phyloP scores from a whole-genome alignment of 2,888 invertebrate genomes.

The Troides oblongomaculatus region DNA sequence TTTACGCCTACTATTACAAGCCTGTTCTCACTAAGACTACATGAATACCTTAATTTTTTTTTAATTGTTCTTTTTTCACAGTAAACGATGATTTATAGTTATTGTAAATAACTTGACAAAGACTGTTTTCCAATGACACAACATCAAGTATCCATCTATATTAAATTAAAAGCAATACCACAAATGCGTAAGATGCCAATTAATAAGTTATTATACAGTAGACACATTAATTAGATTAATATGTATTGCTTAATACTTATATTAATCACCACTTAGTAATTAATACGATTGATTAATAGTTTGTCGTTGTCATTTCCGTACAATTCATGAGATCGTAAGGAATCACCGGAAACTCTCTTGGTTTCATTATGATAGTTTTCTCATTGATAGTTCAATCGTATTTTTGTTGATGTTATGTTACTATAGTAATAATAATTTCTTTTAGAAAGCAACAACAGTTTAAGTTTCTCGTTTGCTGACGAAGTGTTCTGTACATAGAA shows the following conservation, averaged over 20 bases:
- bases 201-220: neutral
- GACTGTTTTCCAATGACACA: neutral
- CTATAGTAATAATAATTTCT: no score
- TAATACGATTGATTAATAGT: neutral
- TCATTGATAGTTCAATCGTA: neutral
- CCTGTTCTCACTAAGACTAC: no score
- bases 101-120: no score
- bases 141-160: neutral
- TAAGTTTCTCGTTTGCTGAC: no score
- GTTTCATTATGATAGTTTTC: no score
- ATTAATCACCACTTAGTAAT: neutral
- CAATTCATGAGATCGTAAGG: neutral
- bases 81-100: no score
- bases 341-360: neutral
- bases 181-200: neutral
- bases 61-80: no score
- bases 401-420: neutral
- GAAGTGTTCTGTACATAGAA: no score
- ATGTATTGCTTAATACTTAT: neutral
- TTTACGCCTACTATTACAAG: no score
- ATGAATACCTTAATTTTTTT: no score
- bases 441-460: no score
- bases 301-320: neutral
- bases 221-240: neutral
- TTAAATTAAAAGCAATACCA: neutral